Conservation (phyloP, 1,140 invertebrate species). For the Trichoplusia ni region DNA sequence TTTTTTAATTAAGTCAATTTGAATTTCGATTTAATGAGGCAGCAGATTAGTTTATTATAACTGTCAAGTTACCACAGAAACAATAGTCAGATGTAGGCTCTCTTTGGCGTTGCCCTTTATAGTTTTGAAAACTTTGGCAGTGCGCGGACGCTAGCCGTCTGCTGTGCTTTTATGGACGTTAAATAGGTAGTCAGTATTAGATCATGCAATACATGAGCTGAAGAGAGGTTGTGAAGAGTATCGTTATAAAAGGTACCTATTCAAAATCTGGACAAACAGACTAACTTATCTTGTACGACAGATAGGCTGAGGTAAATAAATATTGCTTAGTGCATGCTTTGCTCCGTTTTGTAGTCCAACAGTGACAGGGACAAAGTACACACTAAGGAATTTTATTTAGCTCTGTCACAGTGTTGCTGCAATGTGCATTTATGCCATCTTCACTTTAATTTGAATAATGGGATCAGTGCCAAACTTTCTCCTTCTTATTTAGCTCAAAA, state of each 20-base stretch:
- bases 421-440: slow-evolving; percentile 79
- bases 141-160: slow-evolving; percentile 26
- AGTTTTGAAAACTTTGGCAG: slow-evolving; percentile 38
- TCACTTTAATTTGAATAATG: slow-evolving; percentile 75
- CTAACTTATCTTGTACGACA: slow-evolving; percentile 64
- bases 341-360: no score
- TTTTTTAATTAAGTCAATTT: slow-evolving; percentile 75
- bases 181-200: slow-evolving; percentile 63
- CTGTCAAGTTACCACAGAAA: slow-evolving; percentile 75
- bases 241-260: slow-evolving; percentile 81
- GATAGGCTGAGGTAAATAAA: no score
- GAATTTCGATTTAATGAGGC: slow-evolving; percentile 72
- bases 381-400: no score
- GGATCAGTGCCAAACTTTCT: slow-evolving; percentile 81
- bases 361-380: no score
- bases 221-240: slow-evolving; percentile 78
- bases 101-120: slow-evolving; percentile 68
- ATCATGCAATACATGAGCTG: slow-evolving; percentile 67
- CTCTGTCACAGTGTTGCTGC: slow-evolving; percentile 77
- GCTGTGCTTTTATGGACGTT: slow-evolving; percentile 33
- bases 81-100: slow-evolving; percentile 74
- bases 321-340: no score
- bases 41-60: slow-evolving; percentile 73
- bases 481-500: slow-evolving; percentile 80
- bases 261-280: slow-evolving; percentile 76